Evolutionary conservation across 2,888 invertebrate genomes (phyloP), one percentile per base, ranked within the genome.

Genomic region (Thysanoteuthis rhombus): DNA sequence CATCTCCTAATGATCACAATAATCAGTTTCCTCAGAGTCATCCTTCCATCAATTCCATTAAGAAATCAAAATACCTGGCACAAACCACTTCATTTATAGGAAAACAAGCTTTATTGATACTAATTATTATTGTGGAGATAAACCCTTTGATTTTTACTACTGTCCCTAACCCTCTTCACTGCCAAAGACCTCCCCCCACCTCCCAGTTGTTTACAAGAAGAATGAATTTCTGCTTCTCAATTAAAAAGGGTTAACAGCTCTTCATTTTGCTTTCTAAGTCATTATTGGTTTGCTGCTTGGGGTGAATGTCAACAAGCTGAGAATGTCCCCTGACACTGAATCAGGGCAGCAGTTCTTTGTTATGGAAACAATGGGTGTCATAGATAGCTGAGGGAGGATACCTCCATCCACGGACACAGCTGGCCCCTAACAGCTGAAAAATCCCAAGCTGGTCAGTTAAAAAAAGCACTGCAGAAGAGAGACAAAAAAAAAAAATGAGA

Each of bases 371-470:
- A 75, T n/a, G 75, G 75, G n/a, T 36, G n/a, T 12, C 75, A 75
- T 75, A n/a, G 75, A 75, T 75, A 36, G 75, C 75, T 75, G 75
- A 10, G 75, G 75, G 75, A 10, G 75, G 75, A 75, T 75, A n/a
- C 75, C 75, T 75, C 36, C 4, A 75, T 36, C 75, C 75, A 75
- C 19, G 75, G n/a, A 75, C 75, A 75, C 75, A 75, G 75, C 75
- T 75, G 75, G 36, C n/a, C 36, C n/a, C 36, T 12, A 75, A 36
- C 75, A 75, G 75, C 75, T 75, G 75, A 75, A 75, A n/a, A n/a
- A 75, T 75, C 75, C n/a, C 75, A 75, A 75, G 75, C 75, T 75
- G 75, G 75, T 75, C 75, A 75, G 75, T 75, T 75, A 75, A 75
- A 75, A 75, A 36, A 75, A 12, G 75, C 5, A 75, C 4, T 58